Percentiles rank a stretch among this genome's conserved stretches.
Conservation (phyloP, 2,113 vertebrate species). For the Scolopax mira region DNA sequence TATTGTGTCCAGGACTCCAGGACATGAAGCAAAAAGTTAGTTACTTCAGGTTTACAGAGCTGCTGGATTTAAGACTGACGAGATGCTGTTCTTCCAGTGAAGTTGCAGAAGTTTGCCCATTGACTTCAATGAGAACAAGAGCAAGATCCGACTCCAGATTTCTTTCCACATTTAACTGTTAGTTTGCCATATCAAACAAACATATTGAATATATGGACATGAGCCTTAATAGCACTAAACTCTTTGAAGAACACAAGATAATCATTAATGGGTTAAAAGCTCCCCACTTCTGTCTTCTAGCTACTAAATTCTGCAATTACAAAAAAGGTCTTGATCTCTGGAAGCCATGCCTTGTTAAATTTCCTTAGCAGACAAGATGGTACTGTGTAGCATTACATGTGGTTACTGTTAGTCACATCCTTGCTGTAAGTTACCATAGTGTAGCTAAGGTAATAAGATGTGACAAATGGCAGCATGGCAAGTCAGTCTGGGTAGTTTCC, state of each 20-base stretch:
- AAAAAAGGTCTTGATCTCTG: slow-evolving; percentile 68
- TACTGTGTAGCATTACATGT: slow-evolving; percentile 64
- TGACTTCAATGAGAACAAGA: not conserved
- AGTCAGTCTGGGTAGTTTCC: slow-evolving; percentile 59
- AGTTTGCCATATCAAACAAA: not conserved
- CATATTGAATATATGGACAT: not conserved
- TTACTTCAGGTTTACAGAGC: not conserved
- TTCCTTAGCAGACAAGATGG: slow-evolving; percentile 67
- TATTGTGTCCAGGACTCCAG: not conserved
- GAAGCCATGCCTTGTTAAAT: slow-evolving; percentile 71
- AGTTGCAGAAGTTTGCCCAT: not conserved
- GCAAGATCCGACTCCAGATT: not conserved
- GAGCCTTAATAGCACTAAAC: not conserved
- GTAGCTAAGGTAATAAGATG: slow-evolving; percentile 69
- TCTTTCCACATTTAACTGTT: not conserved
- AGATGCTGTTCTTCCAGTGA: not conserved
- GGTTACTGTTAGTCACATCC: slow-evolving; percentile 78
- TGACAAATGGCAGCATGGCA: slow-evolving; percentile 69
- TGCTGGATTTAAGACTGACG: not conserved
- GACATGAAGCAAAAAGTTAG: not conserved
- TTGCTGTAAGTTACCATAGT: slow-evolving; percentile 72
- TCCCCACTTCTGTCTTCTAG: not conserved
- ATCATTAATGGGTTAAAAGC: not conserved
- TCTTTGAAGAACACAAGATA: slow-evolving; percentile 16
- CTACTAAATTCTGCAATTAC: slow-evolving; percentile 60